phyloP scores from a whole-genome alignment of 2,113 vertebrate species.

The Ascaphus truei region DNA sequence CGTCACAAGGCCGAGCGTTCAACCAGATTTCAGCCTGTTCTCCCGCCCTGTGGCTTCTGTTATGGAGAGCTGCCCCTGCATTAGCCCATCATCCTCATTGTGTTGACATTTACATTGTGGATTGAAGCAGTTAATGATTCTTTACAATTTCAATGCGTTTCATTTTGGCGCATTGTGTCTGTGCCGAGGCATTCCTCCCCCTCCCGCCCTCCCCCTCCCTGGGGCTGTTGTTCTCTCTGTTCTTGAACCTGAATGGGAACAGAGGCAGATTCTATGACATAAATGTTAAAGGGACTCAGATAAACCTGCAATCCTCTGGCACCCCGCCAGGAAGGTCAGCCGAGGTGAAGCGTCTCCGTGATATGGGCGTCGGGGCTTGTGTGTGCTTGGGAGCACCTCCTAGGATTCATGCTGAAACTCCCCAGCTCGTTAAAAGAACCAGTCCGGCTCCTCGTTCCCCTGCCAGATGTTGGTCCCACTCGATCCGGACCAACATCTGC shows the following conservation, averaged over 20 bases:
- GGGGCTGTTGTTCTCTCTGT: conserved; percentile 19
- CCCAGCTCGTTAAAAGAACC: too few relatives aligned
- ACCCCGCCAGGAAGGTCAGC: conserved; percentile 8
- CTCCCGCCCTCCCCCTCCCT: conserved; percentile 21
- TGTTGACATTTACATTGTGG: conserved; percentile 23
- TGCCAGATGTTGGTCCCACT: too few relatives aligned
- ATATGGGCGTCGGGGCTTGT: conserved; percentile 5
- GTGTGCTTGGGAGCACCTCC: neutral
- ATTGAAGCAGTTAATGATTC: conserved; percentile 27
- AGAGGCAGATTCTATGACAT: conserved; percentile 28
- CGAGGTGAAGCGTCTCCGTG: conserved; percentile 13
- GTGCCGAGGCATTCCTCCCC: conserved; percentile 14
- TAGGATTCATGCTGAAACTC: neutral
- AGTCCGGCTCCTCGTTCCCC: too few relatives aligned
- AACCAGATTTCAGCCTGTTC: conserved; percentile 11
- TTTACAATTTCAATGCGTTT: conserved; percentile 12
- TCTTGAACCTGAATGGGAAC: conserved; percentile 20
- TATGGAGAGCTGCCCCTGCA: neutral
- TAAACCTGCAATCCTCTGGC: conserved; percentile 28
- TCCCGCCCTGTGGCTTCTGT: conserved; percentile 16
- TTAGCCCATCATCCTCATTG: conserved; percentile 14
- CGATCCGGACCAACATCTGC: too few relatives aligned
- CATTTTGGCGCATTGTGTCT: conserved; percentile 22
- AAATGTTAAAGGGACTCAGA: conserved; percentile 26
- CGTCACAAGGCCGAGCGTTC: conserved; percentile 13